Evolutionary conservation across 2,888 invertebrate genomes (phyloP), one percentile per base, ranked within the genome.

Genomic region (Cremastinae sp.): DNA sequence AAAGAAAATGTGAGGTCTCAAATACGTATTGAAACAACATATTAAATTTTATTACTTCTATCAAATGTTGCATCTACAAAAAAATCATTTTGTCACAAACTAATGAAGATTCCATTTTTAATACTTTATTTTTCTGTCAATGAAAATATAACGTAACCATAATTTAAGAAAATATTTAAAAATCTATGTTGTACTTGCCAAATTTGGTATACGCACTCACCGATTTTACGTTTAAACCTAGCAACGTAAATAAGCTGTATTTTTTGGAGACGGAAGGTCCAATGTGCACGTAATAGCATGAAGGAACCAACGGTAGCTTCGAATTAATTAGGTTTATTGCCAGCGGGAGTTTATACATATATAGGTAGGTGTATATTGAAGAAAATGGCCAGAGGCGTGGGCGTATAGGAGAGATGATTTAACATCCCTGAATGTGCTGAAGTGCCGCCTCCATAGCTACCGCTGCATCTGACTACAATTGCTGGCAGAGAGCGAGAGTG

Each of bases 401-500:
- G 68, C 71, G 68, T 59, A 62, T 20, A 70, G 68, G 51, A 64
- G 69, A 59, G 77, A 79, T 80, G 78, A 82, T 82, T 83, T 81
- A 80, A 74, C 82, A 82, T 79, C 54, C 68, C 77, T 54, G 74
- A 73, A 77, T 79, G 72, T 75, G 77, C 68, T 75, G 53, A 72
- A 65, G 72, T 59, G 28, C 47, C 66, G 68, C 69, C 68, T 59
- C 51, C 47, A 58, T 74, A 47, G 77, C 72, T 79, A 74, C 79
- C 80, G 79, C 84, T 85, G 84, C 81, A 78, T 74, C 78, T 80
- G 81, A 84, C 80, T 76, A 78, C 79, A 82, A 84, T 84, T 78
- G 79, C 75, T 68, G 16, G 69, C 22, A 38, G 41, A 56, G 54
- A 56, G 62, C 16, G 64, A 53, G 28, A 74, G 61, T 45, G 53